phyloP scores from a whole-genome alignment of 2,113 vertebrate species.

The Tinamus guttatus region DNA sequence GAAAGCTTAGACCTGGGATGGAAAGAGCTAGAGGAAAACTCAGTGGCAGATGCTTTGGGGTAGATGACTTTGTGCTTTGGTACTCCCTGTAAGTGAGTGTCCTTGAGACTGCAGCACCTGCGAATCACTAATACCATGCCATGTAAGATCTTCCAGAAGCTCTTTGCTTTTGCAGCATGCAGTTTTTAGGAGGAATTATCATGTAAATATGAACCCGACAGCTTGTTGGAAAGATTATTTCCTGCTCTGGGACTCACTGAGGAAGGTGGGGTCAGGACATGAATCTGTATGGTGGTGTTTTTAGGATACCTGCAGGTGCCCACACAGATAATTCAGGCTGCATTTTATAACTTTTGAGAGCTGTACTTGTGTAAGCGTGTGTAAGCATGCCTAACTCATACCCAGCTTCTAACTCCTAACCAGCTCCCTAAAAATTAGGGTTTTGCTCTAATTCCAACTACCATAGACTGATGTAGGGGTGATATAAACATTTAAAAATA shows the following conservation, averaged over 20 bases:
- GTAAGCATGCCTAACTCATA: neutral
- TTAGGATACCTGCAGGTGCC: neutral
- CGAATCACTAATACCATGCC: neutral
- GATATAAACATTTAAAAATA: neutral
- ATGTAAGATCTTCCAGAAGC: neutral
- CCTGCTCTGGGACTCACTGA: neutral
- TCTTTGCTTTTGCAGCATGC: neutral
- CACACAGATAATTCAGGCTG: neutral
- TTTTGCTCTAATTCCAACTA: neutral
- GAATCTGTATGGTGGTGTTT: neutral
- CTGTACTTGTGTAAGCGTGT: neutral
- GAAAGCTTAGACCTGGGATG: neutral
- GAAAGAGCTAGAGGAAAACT: neutral
- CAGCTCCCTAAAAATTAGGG: neutral
- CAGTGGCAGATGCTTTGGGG: neutral
- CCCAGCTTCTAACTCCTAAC: neutral
- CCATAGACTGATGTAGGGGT: neutral
- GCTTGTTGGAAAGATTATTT: neutral
- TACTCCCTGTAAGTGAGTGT: neutral
- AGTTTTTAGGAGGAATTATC: neutral
- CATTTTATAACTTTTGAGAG: neutral
- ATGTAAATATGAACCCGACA: too few species aligned
- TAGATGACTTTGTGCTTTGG: neutral
- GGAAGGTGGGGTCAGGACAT: neutral
- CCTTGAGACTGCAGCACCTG: neutral